Evolutionary conservation across 2,888 invertebrate species (phyloP).

Genomic region (Dryobotodes eremita): DNA sequence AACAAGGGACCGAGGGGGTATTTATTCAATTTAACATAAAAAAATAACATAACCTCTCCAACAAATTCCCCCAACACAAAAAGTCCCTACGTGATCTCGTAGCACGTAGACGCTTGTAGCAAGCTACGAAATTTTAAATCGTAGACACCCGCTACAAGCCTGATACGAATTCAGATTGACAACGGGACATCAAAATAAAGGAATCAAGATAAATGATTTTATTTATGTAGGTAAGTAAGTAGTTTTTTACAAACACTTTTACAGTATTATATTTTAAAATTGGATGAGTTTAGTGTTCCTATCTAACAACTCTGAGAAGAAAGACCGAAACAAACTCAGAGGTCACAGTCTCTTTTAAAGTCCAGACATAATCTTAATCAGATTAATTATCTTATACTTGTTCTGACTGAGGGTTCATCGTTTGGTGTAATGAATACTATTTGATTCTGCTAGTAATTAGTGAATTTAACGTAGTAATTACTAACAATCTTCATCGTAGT

Average conservation of each 20-base stretch:
- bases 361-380: neutral
- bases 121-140: constrained; percentile 16
- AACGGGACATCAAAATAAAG: neutral
- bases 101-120: constrained; percentile 57
- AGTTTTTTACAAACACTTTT: neutral
- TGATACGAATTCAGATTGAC: constrained; percentile 32
- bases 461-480: constrained; percentile 27
- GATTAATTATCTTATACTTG: neutral
- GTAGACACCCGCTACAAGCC: constrained; percentile 41
- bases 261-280: neutral
- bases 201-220: neutral
- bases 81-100: constrained; percentile 34
- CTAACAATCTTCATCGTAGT: constrained; percentile 19
- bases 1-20: neutral
- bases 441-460: constrained; percentile 28
- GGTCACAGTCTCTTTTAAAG: neutral
- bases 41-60: neutral
- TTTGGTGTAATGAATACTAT: constrained; percentile 18
- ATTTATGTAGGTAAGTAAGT: neutral
- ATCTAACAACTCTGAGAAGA: neutral
- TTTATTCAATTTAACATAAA: neutral
- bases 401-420: neutral
- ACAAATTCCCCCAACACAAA: neutral
- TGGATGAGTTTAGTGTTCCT: neutral
- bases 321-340: neutral